Conservation (phyloP, 1,140 invertebrate genomes). For the Augochlora pura region DNA sequence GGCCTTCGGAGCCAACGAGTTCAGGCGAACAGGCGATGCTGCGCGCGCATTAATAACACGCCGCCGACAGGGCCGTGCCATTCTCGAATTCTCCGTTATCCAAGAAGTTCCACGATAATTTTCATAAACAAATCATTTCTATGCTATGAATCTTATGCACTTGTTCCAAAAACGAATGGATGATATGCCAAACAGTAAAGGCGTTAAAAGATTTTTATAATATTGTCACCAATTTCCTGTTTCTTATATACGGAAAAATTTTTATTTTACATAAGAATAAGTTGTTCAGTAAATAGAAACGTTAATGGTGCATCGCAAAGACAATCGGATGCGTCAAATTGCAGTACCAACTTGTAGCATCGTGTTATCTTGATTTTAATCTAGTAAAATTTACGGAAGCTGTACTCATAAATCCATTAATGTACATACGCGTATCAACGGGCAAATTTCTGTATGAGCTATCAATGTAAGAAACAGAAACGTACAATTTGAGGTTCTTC, state of each 20-base stretch:
- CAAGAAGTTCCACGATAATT: too few species aligned
- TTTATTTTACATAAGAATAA: too few species aligned
- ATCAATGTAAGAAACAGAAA: background rate
- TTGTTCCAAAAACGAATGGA: too few species aligned
- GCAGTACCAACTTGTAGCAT: background rate
- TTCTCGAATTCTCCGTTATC: background rate
- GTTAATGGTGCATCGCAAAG: background rate
- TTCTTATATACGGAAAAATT: too few species aligned
- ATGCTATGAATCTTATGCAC: too few species aligned
- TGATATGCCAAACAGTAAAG: too few species aligned
- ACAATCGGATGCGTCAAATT: background rate
- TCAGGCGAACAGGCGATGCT: conserved; percentile 39
- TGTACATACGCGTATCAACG: background rate
- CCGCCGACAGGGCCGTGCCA: conserved; percentile 28
- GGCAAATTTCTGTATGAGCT: background rate
- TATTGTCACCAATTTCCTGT: too few species aligned
- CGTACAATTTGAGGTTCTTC: background rate
- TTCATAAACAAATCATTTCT: too few species aligned
- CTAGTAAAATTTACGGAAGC: background rate
- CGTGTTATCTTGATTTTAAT: background rate
- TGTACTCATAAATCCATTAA: background rate
- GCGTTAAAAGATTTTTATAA: too few species aligned
- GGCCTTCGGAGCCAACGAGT: conserved; percentile 36
- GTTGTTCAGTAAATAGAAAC: too few species aligned
- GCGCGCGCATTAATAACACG: conserved; percentile 69